These are phyloP conservation scores for Nipponia nippon DNA, from an alignment of 2,113 vertebrate species.

Conservation along the genomic window DNA sequence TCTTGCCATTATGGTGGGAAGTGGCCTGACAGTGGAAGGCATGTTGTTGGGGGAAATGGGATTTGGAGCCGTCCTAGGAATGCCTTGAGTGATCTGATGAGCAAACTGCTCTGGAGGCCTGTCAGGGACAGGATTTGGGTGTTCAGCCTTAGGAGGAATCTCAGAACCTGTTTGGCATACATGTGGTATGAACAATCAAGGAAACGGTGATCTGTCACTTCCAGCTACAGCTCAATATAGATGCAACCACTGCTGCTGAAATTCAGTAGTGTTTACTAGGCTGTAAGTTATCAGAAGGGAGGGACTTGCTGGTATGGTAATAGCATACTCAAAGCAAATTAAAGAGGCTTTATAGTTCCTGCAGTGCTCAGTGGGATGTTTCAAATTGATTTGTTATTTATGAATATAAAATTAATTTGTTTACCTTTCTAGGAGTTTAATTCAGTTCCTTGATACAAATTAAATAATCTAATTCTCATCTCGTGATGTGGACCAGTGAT, in stretches of 20 bases:
- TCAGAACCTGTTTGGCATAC: not conserved
- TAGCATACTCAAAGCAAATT: not conserved
- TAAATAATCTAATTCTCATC: not conserved
- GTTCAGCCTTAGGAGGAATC: not conserved
- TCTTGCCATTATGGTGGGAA: not conserved
- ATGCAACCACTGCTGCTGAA: not conserved
- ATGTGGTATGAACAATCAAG: not conserved
- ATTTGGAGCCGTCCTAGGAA: not conserved
- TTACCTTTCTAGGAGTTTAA: not conserved
- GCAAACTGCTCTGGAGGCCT: not conserved
- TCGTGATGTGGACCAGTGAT: not conserved
- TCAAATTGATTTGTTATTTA: conserved; percentile 9
- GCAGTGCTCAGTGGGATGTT: not conserved
- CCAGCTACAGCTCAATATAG: not conserved
- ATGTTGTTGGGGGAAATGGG: accelerated
- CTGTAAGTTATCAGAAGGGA: not conserved
- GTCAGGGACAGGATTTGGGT: not conserved
- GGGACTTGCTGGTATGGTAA: not conserved
- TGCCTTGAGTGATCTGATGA: not conserved
- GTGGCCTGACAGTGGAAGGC: not conserved
- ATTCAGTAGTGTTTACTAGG: not conserved
- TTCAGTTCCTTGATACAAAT: not conserved
- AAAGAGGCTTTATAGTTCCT: not conserved
- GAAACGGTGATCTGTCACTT: not conserved
- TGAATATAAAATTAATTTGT: not conserved